phyloP scores from a whole-genome alignment of 2,888 invertebrate species.

The Tortrix viridana region DNA sequence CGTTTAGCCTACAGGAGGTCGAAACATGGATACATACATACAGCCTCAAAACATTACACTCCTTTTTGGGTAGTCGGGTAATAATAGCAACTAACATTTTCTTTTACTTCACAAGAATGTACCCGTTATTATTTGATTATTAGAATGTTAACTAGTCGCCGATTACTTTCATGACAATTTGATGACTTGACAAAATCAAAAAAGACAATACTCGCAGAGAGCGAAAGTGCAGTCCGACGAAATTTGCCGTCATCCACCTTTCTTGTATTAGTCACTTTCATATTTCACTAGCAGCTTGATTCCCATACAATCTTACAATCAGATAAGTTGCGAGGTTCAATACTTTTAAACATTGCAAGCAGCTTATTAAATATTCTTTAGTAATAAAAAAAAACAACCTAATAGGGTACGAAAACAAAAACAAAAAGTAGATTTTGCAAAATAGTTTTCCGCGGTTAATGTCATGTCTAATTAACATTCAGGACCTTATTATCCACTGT shows the following conservation, averaged over 20 bases:
- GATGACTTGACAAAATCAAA: constrained; percentile 52
- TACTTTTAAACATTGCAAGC: too few relatives aligned
- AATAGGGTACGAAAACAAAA: too few relatives aligned
- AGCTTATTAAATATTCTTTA: too few relatives aligned
- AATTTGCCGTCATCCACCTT: constrained; percentile 24
- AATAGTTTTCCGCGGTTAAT: too few relatives aligned
- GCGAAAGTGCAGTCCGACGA: constrained; percentile 37
- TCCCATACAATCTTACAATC: constrained; percentile 5
- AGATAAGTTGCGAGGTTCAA: constrained; percentile 40
- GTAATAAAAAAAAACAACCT: too few relatives aligned
- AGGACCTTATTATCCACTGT: too few relatives aligned
- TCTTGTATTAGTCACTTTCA: constrained; percentile 23
- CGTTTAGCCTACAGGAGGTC: too few relatives aligned
- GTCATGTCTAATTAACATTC: too few relatives aligned
- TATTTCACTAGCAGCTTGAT: constrained; percentile 5
- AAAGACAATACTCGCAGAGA: constrained; percentile 34
- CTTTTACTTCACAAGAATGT: not conserved
- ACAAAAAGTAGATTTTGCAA: too few relatives aligned
- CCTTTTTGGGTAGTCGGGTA: too few relatives aligned
- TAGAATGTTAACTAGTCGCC: constrained; percentile 2
- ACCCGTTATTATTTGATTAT: not conserved
- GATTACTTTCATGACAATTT: constrained; percentile 45
- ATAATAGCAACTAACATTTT: not conserved
- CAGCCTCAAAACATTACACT: too few relatives aligned
- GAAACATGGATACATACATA: too few relatives aligned